These are phyloP conservation scores for Lithophane ornitopus DNA, from an alignment of 2,888 invertebrate genomes.

Conservation along the genomic window DNA sequence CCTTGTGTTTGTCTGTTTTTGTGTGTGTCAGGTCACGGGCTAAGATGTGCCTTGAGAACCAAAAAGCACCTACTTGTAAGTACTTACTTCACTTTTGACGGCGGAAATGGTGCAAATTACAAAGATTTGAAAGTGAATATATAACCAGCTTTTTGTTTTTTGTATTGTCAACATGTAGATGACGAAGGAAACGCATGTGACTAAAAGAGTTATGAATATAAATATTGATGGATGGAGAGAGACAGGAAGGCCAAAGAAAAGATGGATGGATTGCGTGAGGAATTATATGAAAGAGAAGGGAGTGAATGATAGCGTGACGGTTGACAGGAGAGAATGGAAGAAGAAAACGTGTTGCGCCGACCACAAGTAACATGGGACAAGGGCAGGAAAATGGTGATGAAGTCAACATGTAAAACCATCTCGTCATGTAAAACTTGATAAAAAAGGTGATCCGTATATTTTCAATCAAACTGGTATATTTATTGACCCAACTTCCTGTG, in stretches of 20 bases:
- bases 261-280: too few relatives aligned
- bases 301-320: too few relatives aligned
- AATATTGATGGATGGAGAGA: too few relatives aligned
- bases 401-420: not conserved
- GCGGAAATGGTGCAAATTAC: constrained; percentile 15
- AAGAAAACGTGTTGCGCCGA: too few relatives aligned
- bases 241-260: too few relatives aligned
- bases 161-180: not conserved
- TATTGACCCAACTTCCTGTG: constrained; percentile 40
- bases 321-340: too few relatives aligned
- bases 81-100: constrained; percentile 32
- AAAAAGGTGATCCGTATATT: not conserved
- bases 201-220: too few relatives aligned
- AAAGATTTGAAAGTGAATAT: constrained; percentile 1
- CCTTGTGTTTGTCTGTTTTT: constrained; percentile 49
- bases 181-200: too few relatives aligned
- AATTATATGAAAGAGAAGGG: too few relatives aligned
- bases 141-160: not conserved
- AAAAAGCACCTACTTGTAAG: not conserved
- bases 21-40: constrained; percentile 35
- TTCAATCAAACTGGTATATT: not conserved
- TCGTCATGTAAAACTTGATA: not conserved
- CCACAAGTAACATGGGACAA: too few relatives aligned
- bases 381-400: too few relatives aligned
- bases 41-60: constrained; percentile 5